phyloP scores from a whole-genome alignment of 2,888 invertebrate species.

The Drosophila austrosaltans region DNA sequence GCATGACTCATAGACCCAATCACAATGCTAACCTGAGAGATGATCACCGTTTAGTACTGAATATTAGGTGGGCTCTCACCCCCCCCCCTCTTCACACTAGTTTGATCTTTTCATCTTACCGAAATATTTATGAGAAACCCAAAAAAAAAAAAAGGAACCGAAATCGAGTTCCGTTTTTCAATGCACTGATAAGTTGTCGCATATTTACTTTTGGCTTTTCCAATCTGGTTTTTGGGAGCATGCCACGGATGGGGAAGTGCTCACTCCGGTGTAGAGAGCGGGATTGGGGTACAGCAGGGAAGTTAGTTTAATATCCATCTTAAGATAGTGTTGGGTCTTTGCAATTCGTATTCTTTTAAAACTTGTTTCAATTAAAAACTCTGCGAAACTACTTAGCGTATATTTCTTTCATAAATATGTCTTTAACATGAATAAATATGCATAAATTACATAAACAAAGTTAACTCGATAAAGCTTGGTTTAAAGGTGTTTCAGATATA shows the following conservation, averaged over 20 bases:
- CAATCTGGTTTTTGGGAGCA: conserved; percentile 43
- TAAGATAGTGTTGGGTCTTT: no score
- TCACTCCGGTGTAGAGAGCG: conserved; percentile 82
- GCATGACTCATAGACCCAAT: conserved; percentile 53
- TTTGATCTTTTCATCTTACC: conserved; percentile 59
- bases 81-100: conserved; percentile 56
- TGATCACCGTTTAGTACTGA: conserved; percentile 1
- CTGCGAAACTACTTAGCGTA: no score
- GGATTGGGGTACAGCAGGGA: conserved; percentile 61
- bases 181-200: conserved; percentile 36
- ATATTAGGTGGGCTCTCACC: conserved; percentile 49
- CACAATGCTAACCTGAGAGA: conserved; percentile 20
- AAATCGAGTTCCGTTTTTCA: conserved; percentile 29
- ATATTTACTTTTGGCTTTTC: conserved; percentile 24
- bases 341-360: no score
- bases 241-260: conserved; percentile 62
- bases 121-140: conserved; percentile 20
- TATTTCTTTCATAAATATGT: no score
- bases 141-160: neutral
- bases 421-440: no score
- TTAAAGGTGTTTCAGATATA: no score
- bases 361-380: no score
- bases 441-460: no score
- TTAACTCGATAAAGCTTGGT: no score
- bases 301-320: no score